Evolutionary conservation across 2,797 vertebrate species (phyloP), one percentile per base, ranked within the genome.

Genomic region (Pangasius macronema): DNA sequence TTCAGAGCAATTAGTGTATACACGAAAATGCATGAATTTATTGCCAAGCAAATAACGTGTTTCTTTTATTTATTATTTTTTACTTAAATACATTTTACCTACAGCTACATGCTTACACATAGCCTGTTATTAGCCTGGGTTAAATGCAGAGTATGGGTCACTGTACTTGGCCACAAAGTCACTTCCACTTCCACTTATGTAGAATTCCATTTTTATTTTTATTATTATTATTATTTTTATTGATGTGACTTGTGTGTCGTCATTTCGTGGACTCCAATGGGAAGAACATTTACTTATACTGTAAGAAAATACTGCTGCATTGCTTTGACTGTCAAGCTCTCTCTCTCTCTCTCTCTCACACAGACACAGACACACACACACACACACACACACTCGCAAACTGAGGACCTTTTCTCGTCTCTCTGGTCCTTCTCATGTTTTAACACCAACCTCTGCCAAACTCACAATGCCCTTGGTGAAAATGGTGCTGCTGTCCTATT

Each of bases 401-500:
- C 49, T 7, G 75, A 24, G 30, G 53, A 7, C 22, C 30, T 57
- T 36, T 14, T 59, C 55, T 59, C 9, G 1, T 75, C 61, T 70
- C 77, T 72, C 39, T 63, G 51, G 11, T 33, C 11, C 70, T 55
- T 57, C 51, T 24, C 9, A 16, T 83, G 24, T 30, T 22, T 61
- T 61, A 42, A 81, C 20, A 81, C 55, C 22, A 61, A 42, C 57
- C 79, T 20, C 27, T 3, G 14, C 7, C 46, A 11, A 20, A 27
- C 70, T 14, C 70, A 33, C 5, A 51, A 83, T 67, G 14, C 18
- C 51, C 51, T 2, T 49, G 2, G 42, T 79, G 63, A 55, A 87
- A 46, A 86, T 4, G 13, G 42, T 33, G 86, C 22, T 61, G 70
- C 51, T 53, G 70, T 65, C 24, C 51, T 70, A 81, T 87, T 76